Evolutionary conservation across 1,140 invertebrate genomes (phyloP).

Genomic region (Ruditapes philippinarum): DNA sequence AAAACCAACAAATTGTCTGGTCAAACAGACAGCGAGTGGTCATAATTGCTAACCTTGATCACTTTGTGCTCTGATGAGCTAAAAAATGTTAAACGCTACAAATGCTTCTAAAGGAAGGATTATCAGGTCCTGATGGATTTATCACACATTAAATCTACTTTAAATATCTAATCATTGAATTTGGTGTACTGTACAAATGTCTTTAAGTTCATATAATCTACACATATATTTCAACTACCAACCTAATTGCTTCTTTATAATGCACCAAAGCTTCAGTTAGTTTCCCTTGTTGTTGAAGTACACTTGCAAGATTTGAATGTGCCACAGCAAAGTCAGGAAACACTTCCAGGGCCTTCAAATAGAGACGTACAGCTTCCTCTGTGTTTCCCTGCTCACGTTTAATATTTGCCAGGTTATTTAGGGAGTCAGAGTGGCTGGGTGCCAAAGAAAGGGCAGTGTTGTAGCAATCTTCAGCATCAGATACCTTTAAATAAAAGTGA

Average conservation of each 20-base stretch:
- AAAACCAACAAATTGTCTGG: no score
- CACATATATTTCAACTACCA: background rate
- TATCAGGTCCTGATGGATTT: no score
- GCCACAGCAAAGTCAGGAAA: slow-evolving; percentile 99
- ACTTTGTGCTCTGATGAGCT: no score
- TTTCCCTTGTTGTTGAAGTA: slow-evolving; percentile 98
- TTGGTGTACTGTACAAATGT: no score
- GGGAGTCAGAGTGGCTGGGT: slow-evolving; percentile 99
- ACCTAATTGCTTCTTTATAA: slow-evolving; percentile 98
- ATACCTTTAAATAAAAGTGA: slow-evolving; percentile 91
- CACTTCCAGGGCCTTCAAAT: slow-evolving; percentile 93
- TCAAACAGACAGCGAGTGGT: no score
- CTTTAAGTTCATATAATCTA: no score
- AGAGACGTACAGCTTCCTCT: slow-evolving; percentile 98
- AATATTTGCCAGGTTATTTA: slow-evolving; percentile 98
- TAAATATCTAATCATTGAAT: no score
- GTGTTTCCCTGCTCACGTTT: slow-evolving; percentile 95
- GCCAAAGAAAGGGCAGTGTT: slow-evolving; percentile 98
- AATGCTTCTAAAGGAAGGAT: no score
- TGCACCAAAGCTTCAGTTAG: slow-evolving; percentile 98
- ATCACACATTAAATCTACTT: no score
- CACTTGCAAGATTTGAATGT: slow-evolving; percentile 99
- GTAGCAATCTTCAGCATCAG: slow-evolving; percentile 99
- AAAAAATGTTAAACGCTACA: no score
- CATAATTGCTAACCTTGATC: no score